Percentiles rank a stretch among this genome's conserved stretches.
These are phyloP conservation scores for Eristalis arbustorum DNA, from an alignment of 2,888 invertebrate genomes.

Conservation along the genomic window DNA sequence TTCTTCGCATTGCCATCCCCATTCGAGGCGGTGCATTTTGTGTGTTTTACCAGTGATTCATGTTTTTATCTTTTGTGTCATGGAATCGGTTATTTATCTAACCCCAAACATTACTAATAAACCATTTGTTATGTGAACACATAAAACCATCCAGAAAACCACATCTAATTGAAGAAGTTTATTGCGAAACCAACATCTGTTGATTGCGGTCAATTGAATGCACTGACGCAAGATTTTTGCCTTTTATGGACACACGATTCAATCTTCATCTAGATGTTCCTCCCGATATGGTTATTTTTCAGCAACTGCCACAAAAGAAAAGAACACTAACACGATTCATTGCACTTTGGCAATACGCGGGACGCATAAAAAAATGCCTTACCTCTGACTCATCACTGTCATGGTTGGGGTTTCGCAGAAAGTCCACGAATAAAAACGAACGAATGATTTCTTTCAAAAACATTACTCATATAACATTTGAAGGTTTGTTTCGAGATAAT, in stretches of 20 bases:
- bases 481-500: slow-evolving; percentile 38
- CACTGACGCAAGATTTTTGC: slow-evolving; percentile 18
- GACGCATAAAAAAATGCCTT: slow-evolving; percentile 24
- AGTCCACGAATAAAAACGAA: slow-evolving; percentile 16
- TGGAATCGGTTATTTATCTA: neutral
- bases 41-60: slow-evolving; percentile 49
- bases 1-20: neutral
- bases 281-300: slow-evolving; percentile 53
- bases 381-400: slow-evolving; percentile 54
- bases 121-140: neutral
- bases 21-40: neutral
- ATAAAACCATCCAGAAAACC: neutral
- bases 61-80: slow-evolving; percentile 49
- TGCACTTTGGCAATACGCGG: slow-evolving; percentile 32
- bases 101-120: neutral
- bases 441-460: slow-evolving; percentile 24
- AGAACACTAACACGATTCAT: slow-evolving; percentile 1
- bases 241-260: slow-evolving; percentile 52
- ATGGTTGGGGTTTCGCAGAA: slow-evolving; percentile 13
- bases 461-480: slow-evolving; percentile 20
- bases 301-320: neutral
- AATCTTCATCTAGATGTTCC: slow-evolving; percentile 33
- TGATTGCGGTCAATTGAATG: slow-evolving; percentile 52
- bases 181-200: slow-evolving; percentile 52
- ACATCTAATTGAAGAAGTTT: neutral